Conservation (phyloP, 1,140 invertebrate species). For the Caenorhabditis remanei region DNA sequence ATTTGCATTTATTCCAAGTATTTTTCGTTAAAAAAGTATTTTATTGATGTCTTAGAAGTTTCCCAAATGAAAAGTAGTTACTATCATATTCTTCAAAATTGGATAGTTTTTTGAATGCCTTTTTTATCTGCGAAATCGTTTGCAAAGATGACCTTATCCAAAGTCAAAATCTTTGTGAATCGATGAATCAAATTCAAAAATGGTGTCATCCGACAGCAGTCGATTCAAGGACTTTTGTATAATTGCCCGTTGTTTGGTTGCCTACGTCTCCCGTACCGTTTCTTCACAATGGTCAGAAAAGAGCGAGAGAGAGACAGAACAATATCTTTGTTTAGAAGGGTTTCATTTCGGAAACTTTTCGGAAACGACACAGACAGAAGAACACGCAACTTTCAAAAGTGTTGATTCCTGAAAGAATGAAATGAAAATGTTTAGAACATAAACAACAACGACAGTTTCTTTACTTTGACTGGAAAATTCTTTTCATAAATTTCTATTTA, state of each 20-base stretch:
- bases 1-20: conserved; percentile 8
- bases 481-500: too few species aligned
- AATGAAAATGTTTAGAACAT: too few species aligned
- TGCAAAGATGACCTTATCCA: neutral
- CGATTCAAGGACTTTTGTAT: conserved; percentile 34
- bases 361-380: neutral
- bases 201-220: too few species aligned
- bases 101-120: too few species aligned
- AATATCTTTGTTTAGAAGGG: conserved; percentile 20
- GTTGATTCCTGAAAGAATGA: neutral
- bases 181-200: neutral
- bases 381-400: neutral
- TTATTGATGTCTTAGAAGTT: too few species aligned
- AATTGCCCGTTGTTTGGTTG: conserved; percentile 2
- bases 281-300: conserved; percentile 1
- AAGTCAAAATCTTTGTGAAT: neutral
- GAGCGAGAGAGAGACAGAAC: neutral
- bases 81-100: too few species aligned
- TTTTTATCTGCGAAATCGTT: too few species aligned
- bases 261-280: conserved; percentile 26
- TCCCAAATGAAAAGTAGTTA: too few species aligned
- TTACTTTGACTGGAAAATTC: too few species aligned
- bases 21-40: neutral
- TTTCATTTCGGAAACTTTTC: neutral
- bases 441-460: too few species aligned